Evolutionary conservation across 92 coral and sea anemone genomes (phyloP).

Genomic region (Epizoanthus rinbou): DNA sequence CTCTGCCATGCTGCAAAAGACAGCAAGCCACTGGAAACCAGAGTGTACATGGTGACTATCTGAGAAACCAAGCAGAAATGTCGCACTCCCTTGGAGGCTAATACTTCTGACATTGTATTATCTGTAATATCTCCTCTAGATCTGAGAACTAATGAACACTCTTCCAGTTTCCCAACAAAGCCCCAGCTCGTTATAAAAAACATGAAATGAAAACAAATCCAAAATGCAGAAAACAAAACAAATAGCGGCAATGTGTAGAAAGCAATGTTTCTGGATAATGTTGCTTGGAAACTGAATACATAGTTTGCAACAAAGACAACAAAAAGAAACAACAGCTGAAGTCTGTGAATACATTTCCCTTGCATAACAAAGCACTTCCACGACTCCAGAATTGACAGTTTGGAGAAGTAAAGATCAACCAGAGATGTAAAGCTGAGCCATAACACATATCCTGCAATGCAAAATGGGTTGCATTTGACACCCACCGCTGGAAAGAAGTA

Average conservation of each 20-base stretch:
- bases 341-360: slow-evolving; percentile 72
- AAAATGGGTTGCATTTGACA: slow-evolving; percentile 91
- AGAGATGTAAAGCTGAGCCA: slow-evolving; percentile 82
- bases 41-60: slow-evolving; percentile 79
- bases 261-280: slow-evolving; percentile 62
- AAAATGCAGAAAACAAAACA: slow-evolving; percentile 68
- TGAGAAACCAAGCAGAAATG: slow-evolving; percentile 96
- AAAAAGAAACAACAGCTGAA: slow-evolving; percentile 64
- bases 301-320: slow-evolving; percentile 57
- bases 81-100: slow-evolving; percentile 93
- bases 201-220: slow-evolving; percentile 90
- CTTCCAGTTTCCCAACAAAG: slow-evolving; percentile 89
- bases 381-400: slow-evolving; percentile 82
- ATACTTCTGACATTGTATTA: slow-evolving; percentile 83
- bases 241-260: slow-evolving; percentile 80
- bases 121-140: slow-evolving; percentile 80
- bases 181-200: slow-evolving; percentile 94
- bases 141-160: slow-evolving; percentile 76
- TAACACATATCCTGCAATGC: slow-evolving; percentile 77
- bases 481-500: slow-evolving; percentile 89
- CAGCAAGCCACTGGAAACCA: slow-evolving; percentile 73
- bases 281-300: slow-evolving; percentile 73
- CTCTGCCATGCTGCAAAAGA: slow-evolving; percentile 87
- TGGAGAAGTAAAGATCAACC: slow-evolving; percentile 88
- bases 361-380: slow-evolving; percentile 87